These are phyloP conservation scores for Clusia tigrina DNA, from an alignment of 2,888 invertebrate genomes.

Conservation along the genomic window DNA sequence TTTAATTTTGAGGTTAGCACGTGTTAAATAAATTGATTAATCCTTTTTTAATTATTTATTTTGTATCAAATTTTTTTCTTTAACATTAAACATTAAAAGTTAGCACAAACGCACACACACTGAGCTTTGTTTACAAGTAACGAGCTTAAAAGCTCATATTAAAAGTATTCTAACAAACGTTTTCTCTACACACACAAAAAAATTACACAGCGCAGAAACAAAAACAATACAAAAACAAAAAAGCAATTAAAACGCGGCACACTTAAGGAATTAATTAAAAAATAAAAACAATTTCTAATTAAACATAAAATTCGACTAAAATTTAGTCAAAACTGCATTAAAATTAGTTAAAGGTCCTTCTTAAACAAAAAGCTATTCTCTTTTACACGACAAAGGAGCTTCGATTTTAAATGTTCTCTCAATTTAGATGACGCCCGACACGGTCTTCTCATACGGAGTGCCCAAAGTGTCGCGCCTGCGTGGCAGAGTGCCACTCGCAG, in stretches of 20 bases:
- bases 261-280: neutral
- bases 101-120: neutral
- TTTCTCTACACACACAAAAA: conserved; percentile 4
- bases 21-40: neutral
- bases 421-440: conserved; percentile 69
- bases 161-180: neutral
- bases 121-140: neutral
- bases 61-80: neutral
- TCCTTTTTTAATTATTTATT: neutral
- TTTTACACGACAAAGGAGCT: no score
- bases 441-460: conserved; percentile 68
- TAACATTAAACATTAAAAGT: neutral
- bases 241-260: neutral
- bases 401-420: conserved; percentile 36
- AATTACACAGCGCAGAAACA: neutral
- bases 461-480: conserved; percentile 68
- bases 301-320: conserved; percentile 3
- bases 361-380: no score
- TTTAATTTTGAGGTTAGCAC: neutral
- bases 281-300: conserved; percentile 1
- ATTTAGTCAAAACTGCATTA: conserved; percentile 14
- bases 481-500: conserved; percentile 70
- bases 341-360: conserved; percentile 25
- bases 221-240: conserved; percentile 8
- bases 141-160: neutral